Conservation (phyloP, 2,888 invertebrate genomes). For the Ennomos quercinarius region DNA sequence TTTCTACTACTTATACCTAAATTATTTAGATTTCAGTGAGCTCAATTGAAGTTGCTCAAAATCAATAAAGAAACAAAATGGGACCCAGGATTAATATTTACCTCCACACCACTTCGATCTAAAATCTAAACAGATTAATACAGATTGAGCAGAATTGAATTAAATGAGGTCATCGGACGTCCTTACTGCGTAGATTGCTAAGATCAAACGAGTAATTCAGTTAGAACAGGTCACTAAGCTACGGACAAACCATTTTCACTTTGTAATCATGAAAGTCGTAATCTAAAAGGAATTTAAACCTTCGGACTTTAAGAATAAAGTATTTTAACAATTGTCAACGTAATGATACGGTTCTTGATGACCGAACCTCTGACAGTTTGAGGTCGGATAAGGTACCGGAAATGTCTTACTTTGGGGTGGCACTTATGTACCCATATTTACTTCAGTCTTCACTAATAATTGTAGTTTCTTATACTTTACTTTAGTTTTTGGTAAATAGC, state of each 20-base stretch:
- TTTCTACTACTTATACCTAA: too few species aligned
- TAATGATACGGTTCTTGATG: not conserved
- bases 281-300: conserved; percentile 11
- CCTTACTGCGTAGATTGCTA: conserved; percentile 14
- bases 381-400: too few species aligned
- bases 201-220: conserved; percentile 18
- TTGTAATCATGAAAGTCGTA: not conserved
- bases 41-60: not conserved
- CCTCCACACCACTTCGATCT: conserved; percentile 6
- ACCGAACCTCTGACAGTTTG: not conserved
- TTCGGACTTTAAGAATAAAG: conserved; percentile 9
- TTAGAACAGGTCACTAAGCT: conserved; percentile 17
- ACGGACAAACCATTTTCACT: conserved; percentile 2
- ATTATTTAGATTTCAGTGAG: too few species aligned
- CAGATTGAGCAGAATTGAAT: conserved; percentile 28
- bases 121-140: conserved; percentile 27
- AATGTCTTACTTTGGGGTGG: too few species aligned
- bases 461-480: too few species aligned
- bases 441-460: too few species aligned
- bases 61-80: conserved; percentile 3
- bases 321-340: not conserved
- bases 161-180: conserved; percentile 23
- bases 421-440: too few species aligned
- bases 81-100: conserved; percentile 9
- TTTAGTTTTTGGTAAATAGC: too few species aligned